A percentile compares a stretch with the other conserved stretches of the same genome.
Conservation (phyloP, 1,140 invertebrate species). For the Cataglyphis hispanica region DNA sequence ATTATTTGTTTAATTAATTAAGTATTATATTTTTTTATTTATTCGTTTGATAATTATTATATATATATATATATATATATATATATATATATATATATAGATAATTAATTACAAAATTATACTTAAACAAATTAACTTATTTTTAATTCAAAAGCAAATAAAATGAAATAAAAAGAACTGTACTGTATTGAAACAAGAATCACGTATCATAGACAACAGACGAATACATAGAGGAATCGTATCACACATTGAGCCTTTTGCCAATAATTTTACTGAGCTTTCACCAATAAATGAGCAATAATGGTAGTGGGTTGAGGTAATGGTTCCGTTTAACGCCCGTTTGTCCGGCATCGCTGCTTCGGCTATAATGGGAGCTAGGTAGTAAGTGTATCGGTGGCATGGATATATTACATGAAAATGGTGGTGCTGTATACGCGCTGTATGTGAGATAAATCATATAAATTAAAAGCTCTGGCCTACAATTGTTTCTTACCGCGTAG, state of each 20-base stretch:
- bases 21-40: not conserved
- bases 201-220: constrained; percentile 7
- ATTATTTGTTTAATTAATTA: not conserved
- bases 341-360: constrained; percentile 66
- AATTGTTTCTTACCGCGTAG: constrained; percentile 7
- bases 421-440: constrained; percentile 20
- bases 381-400: constrained; percentile 65
- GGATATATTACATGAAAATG: constrained; percentile 62
- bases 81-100: too few relatives aligned
- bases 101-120: not conserved
- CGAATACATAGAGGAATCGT: constrained; percentile 46
- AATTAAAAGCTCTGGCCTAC: constrained; percentile 31
- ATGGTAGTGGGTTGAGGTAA: constrained; percentile 70
- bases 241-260: constrained; percentile 62
- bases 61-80: not conserved
- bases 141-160: not conserved
- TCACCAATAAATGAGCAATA: constrained; percentile 80
- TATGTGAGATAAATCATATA: constrained; percentile 49
- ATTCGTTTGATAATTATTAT: not conserved
- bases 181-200: not conserved
- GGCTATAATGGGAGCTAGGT: constrained; percentile 65
- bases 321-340: constrained; percentile 76
- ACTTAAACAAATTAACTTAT: not conserved
- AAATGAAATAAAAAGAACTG: not conserved
- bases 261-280: constrained; percentile 74